Percentiles rank a stretch among this genome's conserved stretches.
Evolutionary conservation across 2,797 vertebrate species (phyloP).

Genomic region (Neopelma chrysocephalum): DNA sequence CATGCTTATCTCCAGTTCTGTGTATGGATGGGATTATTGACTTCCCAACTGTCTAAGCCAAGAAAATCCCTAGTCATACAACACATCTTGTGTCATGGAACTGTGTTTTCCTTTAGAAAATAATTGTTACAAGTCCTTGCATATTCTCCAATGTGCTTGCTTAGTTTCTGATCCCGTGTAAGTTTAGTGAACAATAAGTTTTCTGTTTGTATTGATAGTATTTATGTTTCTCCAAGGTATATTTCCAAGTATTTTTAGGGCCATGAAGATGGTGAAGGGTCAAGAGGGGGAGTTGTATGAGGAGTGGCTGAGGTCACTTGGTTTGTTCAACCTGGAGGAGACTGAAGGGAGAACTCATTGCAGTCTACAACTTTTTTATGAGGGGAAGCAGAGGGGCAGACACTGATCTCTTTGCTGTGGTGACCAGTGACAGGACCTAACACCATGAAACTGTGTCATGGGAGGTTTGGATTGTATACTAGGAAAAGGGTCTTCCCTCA

Average conservation of each 20-base stretch:
- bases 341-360: not conserved
- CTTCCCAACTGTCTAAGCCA: not conserved
- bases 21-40: not conserved
- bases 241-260: not conserved
- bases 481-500: not conserved
- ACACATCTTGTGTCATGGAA: not conserved
- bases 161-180: not conserved
- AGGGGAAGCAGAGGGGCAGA: not conserved
- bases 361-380: not conserved
- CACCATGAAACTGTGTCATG: not conserved
- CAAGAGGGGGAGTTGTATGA: not conserved
- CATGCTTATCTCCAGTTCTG: not conserved
- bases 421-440: not conserved
- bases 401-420: not conserved
- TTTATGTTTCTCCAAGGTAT: not conserved
- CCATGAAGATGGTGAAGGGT: not conserved
- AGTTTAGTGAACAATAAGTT: not conserved
- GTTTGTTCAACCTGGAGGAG: not conserved
- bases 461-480: not conserved
- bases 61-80: not conserved
- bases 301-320: not conserved
- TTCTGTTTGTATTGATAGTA: not conserved
- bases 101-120: not conserved
- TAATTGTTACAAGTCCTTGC: not conserved
- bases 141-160: not conserved